These are phyloP conservation scores for Phrynosoma platyrhinos DNA, from an alignment of 2,113 vertebrate species.

Conservation along the genomic window DNA sequence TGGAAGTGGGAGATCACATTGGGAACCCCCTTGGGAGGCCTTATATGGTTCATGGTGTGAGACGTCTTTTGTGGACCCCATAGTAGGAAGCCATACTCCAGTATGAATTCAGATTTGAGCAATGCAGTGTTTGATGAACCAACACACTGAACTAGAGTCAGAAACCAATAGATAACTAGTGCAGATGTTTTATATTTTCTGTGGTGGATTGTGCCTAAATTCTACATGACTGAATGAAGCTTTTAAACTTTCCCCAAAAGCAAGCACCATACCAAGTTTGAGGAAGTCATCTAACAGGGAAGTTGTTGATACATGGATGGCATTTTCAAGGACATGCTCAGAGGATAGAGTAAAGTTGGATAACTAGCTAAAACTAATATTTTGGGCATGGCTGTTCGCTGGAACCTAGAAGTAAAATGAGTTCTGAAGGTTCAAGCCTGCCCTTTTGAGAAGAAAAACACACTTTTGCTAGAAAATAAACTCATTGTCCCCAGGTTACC, in stretches of 20 bases:
- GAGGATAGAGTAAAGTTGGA: background rate
- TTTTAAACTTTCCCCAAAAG: background rate
- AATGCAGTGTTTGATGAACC: no score
- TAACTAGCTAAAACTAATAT: background rate
- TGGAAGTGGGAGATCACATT: no score
- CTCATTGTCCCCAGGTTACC: background rate
- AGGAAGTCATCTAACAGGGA: background rate
- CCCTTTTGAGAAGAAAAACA: background rate
- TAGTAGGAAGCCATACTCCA: no score
- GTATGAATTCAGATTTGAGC: no score
- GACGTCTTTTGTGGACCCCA: no score
- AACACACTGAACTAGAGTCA: background rate
- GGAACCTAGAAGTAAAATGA: background rate
- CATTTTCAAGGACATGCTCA: background rate
- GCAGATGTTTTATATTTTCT: background rate
- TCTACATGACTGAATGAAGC: no score
- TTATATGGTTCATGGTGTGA: no score
- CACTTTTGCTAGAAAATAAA: background rate
- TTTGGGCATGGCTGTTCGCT: background rate
- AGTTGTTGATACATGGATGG: background rate
- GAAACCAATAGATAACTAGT: background rate
- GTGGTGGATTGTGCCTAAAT: background rate
- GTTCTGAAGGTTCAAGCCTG: background rate
- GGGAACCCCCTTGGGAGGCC: no score
- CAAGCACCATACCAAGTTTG: background rate